phyloP scores from a whole-genome alignment of 2,797 vertebrate species.

The Sciurus vulgaris region DNA sequence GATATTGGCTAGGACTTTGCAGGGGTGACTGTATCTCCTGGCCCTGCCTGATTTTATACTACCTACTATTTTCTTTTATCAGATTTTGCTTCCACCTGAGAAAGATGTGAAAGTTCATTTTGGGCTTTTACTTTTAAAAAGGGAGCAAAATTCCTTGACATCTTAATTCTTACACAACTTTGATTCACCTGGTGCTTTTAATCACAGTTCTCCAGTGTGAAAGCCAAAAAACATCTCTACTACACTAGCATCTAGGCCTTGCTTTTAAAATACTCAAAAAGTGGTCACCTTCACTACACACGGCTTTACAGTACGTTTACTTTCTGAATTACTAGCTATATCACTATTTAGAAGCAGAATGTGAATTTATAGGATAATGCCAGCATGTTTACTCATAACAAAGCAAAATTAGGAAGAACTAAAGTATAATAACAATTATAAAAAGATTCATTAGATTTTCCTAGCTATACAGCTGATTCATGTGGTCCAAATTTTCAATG shows the following conservation, averaged over 20 bases:
- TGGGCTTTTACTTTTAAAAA: not conserved
- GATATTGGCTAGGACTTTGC: not conserved
- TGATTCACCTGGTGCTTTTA: not conserved
- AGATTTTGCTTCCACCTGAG: constrained; percentile 1
- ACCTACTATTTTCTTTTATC: not conserved
- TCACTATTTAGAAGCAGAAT: not conserved
- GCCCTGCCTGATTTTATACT: not conserved
- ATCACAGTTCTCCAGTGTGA: not conserved
- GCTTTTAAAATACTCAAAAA: not conserved
- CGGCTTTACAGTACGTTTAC: not conserved
- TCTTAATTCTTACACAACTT: not conserved
- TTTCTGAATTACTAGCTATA: not conserved
- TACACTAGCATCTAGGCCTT: fast-evolving
- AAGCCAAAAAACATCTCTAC: not conserved
- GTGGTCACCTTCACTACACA: not conserved
- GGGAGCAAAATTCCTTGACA: not conserved
- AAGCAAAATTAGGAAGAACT: constrained; percentile 18
- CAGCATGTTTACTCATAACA: not conserved
- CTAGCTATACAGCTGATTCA: not conserved
- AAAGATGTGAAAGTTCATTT: not conserved
- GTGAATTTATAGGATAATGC: not conserved
- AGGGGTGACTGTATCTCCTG: not conserved
- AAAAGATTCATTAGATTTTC: constrained; percentile 58
- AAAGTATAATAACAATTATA: not conserved
- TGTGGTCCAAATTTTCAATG: not conserved